Conservation (phyloP, 2,113 vertebrate species). For the Clinocottus analis region DNA sequence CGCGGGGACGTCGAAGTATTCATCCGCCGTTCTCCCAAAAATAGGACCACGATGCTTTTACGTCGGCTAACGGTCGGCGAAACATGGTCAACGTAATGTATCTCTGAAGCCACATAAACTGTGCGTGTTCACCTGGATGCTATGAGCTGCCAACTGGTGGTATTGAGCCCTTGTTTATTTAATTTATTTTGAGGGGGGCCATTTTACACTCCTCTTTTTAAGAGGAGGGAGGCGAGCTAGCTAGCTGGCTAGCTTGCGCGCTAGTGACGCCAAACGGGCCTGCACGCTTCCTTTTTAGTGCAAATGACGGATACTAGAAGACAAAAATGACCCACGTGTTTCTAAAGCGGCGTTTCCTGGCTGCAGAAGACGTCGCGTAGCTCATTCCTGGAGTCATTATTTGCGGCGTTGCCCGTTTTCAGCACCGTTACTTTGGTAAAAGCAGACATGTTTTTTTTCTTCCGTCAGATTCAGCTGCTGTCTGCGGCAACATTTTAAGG, state of each 20-base stretch:
- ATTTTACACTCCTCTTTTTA: not conserved
- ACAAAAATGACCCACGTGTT: not conserved
- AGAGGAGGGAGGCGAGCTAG: not conserved
- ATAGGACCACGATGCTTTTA: slow-evolving; percentile 49
- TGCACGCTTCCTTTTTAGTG: slow-evolving; percentile 32
- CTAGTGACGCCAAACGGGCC: slow-evolving; percentile 52
- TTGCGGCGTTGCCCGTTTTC: no score
- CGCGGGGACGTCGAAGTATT: slow-evolving; percentile 21
- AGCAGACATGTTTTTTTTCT: not conserved
- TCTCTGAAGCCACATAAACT: rapidly evolving
- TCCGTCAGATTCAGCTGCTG: not conserved
- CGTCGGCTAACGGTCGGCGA: not conserved
- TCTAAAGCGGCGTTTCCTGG: not conserved
- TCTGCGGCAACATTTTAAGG: not conserved
- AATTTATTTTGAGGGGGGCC: not conserved
- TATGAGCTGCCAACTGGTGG: rapidly evolving
- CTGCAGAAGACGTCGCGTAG: rapidly evolving
- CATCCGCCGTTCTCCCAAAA: slow-evolving; percentile 53
- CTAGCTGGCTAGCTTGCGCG: not conserved
- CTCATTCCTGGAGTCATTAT: rapidly evolving
- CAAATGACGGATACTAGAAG: not conserved
- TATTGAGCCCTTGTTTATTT: rapidly evolving
- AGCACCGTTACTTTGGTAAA: not conserved
- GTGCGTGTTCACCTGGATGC: rapidly evolving
- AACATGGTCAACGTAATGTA: rapidly evolving